Conservation (phyloP, 2,113 vertebrate species). For the Heterotilapia buettikoferi region DNA sequence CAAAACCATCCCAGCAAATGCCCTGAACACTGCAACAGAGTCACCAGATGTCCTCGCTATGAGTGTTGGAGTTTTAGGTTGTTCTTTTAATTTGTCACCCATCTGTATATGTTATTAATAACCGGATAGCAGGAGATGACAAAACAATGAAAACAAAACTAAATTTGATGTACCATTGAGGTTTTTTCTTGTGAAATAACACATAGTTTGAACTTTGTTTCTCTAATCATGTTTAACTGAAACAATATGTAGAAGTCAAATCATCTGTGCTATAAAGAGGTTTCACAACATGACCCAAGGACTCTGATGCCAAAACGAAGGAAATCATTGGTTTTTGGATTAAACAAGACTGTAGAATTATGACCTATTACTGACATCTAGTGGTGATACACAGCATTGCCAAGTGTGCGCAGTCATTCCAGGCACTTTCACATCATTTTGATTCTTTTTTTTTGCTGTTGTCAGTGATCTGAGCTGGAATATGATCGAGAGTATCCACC, state of each 20-base stretch:
- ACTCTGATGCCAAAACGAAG: background rate
- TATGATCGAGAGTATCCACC: constrained; percentile 81
- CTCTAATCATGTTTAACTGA: background rate
- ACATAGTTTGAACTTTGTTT: background rate
- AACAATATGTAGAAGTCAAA: background rate
- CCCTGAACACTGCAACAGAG: background rate
- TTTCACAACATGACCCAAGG: background rate
- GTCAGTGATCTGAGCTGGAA: constrained; percentile 92
- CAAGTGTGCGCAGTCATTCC: background rate
- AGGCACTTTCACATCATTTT: background rate
- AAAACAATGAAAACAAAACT: background rate
- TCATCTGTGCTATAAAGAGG: background rate
- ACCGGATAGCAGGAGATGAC: background rate
- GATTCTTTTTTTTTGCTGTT: background rate
- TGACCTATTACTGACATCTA: constrained; percentile 50
- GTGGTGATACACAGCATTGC: background rate
- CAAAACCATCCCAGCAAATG: background rate
- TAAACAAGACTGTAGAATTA: background rate
- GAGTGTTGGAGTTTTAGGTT: background rate
- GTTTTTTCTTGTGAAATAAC: background rate
- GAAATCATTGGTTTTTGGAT: background rate
- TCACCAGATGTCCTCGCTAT: background rate
- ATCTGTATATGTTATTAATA: background rate
- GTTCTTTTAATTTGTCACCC: background rate
- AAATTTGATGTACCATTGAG: background rate